A percentile compares a stretch with the other conserved stretches of the same genome.
These are phyloP conservation scores for Zaprionus lachaisei DNA, from an alignment of 1,140 invertebrate genomes.

Conservation along the genomic window DNA sequence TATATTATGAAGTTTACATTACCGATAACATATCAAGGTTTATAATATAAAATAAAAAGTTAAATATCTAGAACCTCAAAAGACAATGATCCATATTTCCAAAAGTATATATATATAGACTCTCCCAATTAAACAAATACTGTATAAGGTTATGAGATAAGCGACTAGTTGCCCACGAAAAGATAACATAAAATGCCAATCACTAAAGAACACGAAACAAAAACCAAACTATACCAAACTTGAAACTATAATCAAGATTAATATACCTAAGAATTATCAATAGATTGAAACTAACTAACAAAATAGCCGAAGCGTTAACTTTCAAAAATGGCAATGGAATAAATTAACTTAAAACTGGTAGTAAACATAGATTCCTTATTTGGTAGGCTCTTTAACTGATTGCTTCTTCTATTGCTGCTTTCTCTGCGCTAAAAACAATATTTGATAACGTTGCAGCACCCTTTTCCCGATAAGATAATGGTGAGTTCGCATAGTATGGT, in stretches of 20 bases:
- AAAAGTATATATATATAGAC: not conserved
- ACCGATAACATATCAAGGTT: not conserved
- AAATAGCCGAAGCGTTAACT: not conserved
- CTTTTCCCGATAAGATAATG: constrained; percentile 23
- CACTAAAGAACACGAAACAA: not conserved
- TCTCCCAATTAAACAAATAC: not conserved
- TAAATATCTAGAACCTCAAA: not conserved
- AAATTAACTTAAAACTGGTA: not conserved
- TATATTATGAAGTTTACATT: not conserved
- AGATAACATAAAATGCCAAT: not conserved
- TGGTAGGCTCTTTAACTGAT: not conserved
- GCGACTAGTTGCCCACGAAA: not conserved
- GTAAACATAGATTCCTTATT: constrained; percentile 8
- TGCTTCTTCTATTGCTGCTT: not conserved
- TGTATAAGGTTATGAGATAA: not conserved
- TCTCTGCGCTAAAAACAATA: not conserved
- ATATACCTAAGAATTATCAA: too few species aligned
- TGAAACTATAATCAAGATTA: too few species aligned
- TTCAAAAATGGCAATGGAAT: not conserved
- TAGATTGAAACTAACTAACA: not conserved
- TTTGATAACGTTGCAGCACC: constrained; percentile 11
- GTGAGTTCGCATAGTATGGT: constrained; percentile 10
- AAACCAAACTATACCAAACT: too few species aligned
- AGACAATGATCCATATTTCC: not conserved
- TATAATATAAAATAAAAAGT: not conserved